Evolutionary conservation across 2,888 invertebrate species (phyloP).

Genomic region (Eilema depressum): DNA sequence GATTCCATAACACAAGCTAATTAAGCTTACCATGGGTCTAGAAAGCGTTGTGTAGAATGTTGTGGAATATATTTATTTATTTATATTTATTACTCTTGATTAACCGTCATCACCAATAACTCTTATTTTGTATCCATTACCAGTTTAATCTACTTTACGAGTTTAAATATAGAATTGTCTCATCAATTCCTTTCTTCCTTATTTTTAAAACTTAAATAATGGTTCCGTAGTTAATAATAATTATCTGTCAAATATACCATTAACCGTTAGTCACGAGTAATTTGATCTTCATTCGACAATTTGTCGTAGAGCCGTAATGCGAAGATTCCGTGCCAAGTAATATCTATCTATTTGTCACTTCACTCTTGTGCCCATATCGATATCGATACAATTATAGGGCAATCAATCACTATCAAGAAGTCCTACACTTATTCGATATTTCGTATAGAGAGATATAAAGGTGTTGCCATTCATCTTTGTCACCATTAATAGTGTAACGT

Average conservation of each 20-base stretch:
- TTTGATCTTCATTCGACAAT: conserved; percentile 10
- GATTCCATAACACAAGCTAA: too few species aligned
- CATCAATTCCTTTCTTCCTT: background rate
- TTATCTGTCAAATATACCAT: background rate
- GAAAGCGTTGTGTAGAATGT: too few species aligned
- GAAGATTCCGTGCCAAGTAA: conserved; percentile 19
- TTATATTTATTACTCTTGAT: too few species aligned
- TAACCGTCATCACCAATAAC: too few species aligned
- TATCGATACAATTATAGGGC: conserved; percentile 27
- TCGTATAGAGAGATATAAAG: conserved; percentile 26
- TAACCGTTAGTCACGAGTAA: background rate
- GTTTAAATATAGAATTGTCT: too few species aligned
- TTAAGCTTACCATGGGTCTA: too few species aligned
- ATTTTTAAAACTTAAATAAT: background rate
- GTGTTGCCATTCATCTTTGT: conserved; percentile 27
- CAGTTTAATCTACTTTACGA: too few species aligned
- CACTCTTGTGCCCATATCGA: conserved; percentile 13
- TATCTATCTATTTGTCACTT: conserved; percentile 24
- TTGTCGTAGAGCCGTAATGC: conserved; percentile 7
- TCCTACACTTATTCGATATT: conserved; percentile 35
- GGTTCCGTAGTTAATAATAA: background rate
- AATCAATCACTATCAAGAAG: conserved; percentile 36
- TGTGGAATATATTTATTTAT: too few species aligned
- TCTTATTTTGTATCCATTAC: too few species aligned
- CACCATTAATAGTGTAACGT: conserved; percentile 13